Evolutionary conservation across 2,113 vertebrate genomes (phyloP), one percentile per base, ranked within the genome.

Genomic region (Amphilophus citrinellus): DNA sequence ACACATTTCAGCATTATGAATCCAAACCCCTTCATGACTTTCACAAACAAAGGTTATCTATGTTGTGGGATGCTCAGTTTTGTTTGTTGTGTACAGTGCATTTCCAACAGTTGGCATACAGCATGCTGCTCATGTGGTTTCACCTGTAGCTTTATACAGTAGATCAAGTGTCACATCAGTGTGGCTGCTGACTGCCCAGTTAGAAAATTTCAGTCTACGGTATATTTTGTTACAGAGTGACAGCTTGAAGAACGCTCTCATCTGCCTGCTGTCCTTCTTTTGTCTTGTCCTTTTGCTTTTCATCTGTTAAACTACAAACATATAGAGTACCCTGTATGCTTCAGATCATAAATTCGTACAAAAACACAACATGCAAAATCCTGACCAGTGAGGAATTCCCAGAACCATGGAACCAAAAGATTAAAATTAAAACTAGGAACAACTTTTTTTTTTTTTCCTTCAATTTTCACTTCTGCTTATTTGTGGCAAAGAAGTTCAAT

Each of bases 401-500:
- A 56, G 10, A 56, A 56, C 18, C 47, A 56, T 1, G 18, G 50
- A 35, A 73, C 53, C 18, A 53, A 73, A 50, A 18, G 4, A 71
- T 30, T 8, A 53, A 71, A 71, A 73, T 53, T 32, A 56, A 73
- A 73, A 73, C 24, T 13, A 27, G 10, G 6, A 73, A n/a, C 44
- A 73, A 2, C 7, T 53, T 32, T 53, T 53, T 73, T 53, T 73
- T 37, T 39, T 39, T 39, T 35, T 1, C 6, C 44, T 73, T 18
- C 20, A 10, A 53, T 50, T 85, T 65, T 79, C 35, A 61, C 58
- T 88, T 85, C 80, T 84, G n/a, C 18, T 84, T 90, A n/a, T 13
- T 20, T 47, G 37, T 35, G 10, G 32, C 37, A 39, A 39, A 39
- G 37, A 39, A 39, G 37, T 39, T 39, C 37, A 39, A 10, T 39